phyloP scores from a whole-genome alignment of 23 tunicate genomes.

The Trididemnum clinides region DNA sequence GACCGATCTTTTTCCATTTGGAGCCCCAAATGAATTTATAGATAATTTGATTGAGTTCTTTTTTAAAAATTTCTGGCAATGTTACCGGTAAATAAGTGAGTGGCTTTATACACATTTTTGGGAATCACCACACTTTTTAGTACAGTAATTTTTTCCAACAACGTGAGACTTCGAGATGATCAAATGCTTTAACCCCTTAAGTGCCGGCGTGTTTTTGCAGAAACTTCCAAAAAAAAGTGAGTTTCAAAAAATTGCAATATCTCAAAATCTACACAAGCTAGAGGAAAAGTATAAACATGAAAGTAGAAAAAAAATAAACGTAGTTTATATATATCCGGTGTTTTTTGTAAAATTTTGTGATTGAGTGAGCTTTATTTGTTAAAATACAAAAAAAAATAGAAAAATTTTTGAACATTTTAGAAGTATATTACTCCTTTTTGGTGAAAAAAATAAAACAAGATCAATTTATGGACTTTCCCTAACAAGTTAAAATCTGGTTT shows the following conservation, averaged over 20 bases:
- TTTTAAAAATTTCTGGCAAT: no score
- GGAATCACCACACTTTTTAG: no score
- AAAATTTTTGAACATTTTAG: slow-evolving; percentile 18
- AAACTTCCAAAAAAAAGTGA: slow-evolving; percentile 21
- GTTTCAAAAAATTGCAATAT: slow-evolving; percentile 13
- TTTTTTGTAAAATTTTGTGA: slow-evolving; percentile 23
- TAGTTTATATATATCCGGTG: slow-evolving; percentile 9
- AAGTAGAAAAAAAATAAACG: slow-evolving; percentile 6
- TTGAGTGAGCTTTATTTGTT: slow-evolving; percentile 23
- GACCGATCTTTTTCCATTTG: no score
- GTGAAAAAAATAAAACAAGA: slow-evolving; percentile 15
- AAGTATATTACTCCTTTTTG: slow-evolving; percentile 7
- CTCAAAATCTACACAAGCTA: slow-evolving; percentile 32
- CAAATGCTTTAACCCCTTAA: no score
- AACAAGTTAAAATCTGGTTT: not conserved
- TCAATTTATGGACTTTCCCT: slow-evolving; percentile 26
- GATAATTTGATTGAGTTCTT: no score
- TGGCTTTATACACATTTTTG: no score
- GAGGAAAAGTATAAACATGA: slow-evolving; percentile 19
- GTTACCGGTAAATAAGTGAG: no score
- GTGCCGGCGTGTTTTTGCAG: slow-evolving; percentile 33
- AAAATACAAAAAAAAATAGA: not conserved
- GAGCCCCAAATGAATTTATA: no score
- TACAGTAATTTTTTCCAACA: no score
- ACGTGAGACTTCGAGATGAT: no score